These are phyloP conservation scores for Propithecus coquereli DNA, from an alignment of 2,113 vertebrate genomes.

Conservation along the genomic window DNA sequence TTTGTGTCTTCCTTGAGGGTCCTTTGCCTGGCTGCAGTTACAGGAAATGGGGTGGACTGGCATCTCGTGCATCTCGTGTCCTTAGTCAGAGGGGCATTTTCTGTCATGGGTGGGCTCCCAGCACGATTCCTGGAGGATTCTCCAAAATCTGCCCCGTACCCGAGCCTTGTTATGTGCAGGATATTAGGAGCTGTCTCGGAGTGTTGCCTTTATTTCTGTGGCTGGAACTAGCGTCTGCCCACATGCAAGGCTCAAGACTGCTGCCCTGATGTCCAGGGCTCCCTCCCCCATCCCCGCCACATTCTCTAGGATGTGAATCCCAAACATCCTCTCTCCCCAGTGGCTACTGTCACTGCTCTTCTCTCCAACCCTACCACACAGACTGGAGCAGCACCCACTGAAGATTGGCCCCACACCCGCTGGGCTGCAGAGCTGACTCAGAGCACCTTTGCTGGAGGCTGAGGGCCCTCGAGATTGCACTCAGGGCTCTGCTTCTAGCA, in stretches of 20 bases:
- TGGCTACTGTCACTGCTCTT: accelerated
- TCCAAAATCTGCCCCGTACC: background rate
- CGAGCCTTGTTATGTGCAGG: background rate
- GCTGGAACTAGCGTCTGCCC: background rate
- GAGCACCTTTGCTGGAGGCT: no score
- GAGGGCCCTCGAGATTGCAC: background rate
- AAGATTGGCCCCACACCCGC: background rate
- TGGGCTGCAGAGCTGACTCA: background rate
- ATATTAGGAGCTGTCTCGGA: no score
- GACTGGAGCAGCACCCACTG: no score
- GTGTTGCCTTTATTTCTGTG: background rate
- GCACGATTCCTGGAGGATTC: background rate
- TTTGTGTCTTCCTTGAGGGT: background rate
- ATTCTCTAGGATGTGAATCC: background rate
- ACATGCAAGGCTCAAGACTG: background rate
- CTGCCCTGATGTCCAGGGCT: background rate
- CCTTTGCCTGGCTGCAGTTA: background rate
- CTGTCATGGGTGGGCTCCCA: background rate
- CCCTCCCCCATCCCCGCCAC: accelerated
- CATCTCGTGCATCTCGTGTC: background rate
- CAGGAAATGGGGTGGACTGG: background rate
- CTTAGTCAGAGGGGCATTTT: background rate
- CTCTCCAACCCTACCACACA: no score
- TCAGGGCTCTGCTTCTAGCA: background rate
- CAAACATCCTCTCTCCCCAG: no score